These are phyloP conservation scores for Teleopsis dalmanni DNA, from an alignment of 1,140 invertebrate species.

Conservation along the genomic window DNA sequence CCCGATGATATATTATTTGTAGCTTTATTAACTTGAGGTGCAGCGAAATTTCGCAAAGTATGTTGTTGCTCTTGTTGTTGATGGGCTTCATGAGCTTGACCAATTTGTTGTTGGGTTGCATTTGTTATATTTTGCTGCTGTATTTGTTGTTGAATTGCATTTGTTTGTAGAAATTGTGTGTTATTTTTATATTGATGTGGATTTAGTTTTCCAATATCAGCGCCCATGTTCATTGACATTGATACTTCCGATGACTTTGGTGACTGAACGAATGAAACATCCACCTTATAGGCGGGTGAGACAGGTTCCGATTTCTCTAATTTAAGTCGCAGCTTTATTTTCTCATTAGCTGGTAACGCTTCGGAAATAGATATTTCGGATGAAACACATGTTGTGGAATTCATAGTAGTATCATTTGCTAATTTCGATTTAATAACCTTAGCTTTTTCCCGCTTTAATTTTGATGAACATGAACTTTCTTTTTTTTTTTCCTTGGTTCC, in stretches of 20 bases:
- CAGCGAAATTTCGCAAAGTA: slow-evolving; percentile 7
- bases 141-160: slow-evolving; percentile 10
- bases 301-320: slow-evolving; percentile 73
- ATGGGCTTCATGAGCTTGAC: slow-evolving; percentile 16
- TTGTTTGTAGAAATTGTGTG: slow-evolving; percentile 9
- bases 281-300: slow-evolving; percentile 70
- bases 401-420: slow-evolving; percentile 36
- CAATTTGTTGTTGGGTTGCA: slow-evolving; percentile 6
- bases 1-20: slow-evolving; percentile 46
- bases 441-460: slow-evolving; percentile 26
- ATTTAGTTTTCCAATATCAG: slow-evolving; percentile 4
- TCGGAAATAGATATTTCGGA: slow-evolving; percentile 10
- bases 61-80: slow-evolving; percentile 17
- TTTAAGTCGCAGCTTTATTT: slow-evolving; percentile 76
- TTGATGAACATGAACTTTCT: slow-evolving; percentile 19
- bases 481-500: slow-evolving; percentile 40
- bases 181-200: not conserved
- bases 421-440: slow-evolving; percentile 42
- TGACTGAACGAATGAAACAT: slow-evolving; percentile 60
- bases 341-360: slow-evolving; percentile 49
- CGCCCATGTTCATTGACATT: slow-evolving; percentile 11
- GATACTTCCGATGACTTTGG: slow-evolving; percentile 29
- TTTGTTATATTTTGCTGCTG: not conserved
- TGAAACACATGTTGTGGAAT: not conserved
- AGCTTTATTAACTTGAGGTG: slow-evolving; percentile 10